Base-by-base conservation (phyloP, 2,888 invertebrate genomes). In the Antheraea assamensis region DNA sequence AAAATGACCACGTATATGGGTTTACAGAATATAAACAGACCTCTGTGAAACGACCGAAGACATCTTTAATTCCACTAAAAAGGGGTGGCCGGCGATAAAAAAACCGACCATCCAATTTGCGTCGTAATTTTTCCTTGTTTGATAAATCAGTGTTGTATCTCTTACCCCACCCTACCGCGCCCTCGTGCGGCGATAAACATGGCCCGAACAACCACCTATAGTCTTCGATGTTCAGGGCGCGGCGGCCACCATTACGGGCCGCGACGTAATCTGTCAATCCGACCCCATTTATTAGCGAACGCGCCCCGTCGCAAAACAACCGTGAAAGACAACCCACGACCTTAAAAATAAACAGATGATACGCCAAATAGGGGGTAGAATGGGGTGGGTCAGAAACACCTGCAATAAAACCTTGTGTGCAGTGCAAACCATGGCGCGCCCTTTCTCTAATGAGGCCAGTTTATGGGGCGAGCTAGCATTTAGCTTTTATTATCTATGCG, bases 271-370 rank as follows among this genome's bases (percentile, higher is more conserved):
- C 87, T 84, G 82, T 86, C 88, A 86, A 86, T 87, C 85, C 61
- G 61, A 79, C 79, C 81, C 86, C 81, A 85, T 79, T 88, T 90
- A 90, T 91, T 90, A 89, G 81, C 80, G 81, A 76, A 81, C 86
- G 83, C 82, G 78, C 82, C 85, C 85, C 84, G 84, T 86, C 84
- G 86, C 87, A 87, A 91, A 90, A 89, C 89, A 87, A 86, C 83
- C 90, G 85, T 90, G 92, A 92, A 90, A 92, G 87, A 88, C 87
- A 88, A 88, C 61, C 61, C 24, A 61, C 79, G 90, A 87, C 90
- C 93, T 92, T 92, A 92, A 93, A 82, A 93, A 92, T 90, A 93
- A 91, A 94, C 92, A 93, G 91, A 92, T 91, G 89, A 92, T 91
- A 89, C 85, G 79, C 84, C 83, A 61, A 91, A 92, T 88, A 88